Base-by-base conservation (phyloP, 2,888 invertebrate genomes). In the Serripes groenlandicus region DNA sequence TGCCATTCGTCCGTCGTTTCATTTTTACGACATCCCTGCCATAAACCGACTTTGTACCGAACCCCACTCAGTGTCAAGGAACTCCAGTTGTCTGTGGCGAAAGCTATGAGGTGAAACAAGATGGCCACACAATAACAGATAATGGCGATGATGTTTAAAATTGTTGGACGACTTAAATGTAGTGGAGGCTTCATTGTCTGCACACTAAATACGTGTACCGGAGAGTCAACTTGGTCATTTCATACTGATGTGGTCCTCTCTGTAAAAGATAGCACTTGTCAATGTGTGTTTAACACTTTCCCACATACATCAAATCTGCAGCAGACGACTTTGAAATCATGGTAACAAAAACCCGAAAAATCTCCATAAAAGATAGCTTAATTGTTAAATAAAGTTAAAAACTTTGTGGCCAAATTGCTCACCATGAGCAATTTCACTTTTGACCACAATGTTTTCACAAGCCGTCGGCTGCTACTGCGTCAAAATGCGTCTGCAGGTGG, bases 81-180 rank as follows among this genome's bases (percentile, higher is more conserved):
- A 15, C 79, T 70, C 87, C 87, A 87, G 75, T 76, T 81, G 56
- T 81, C 78, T 1, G 87, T 85, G 49, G 81, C 81, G 70, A 78
- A 87, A 28, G 87, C 85, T 23, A 87, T 87, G 54, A 87, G 71
- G 73, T 87, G 85, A 66, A 87, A 87, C 75, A 87, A 28, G 42
- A 81, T 81, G 58, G 83, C 81, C 7, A 87, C 71, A 30, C 82
- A 83, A 79, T 85, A 83, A 70, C 81, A 80, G n/a, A 80, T 35
- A 23, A 87, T 75, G 52, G 87, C 81, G 11, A 78, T 74, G 21
- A 83, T 58, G 52, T 79, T 85, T 18, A 85, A 72, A 23, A 83
- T 70, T 21, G 85, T 85, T 3, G 83, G 83, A 49, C 81, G 80
- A 75, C 72, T 75, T 15, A 83, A 78, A 52, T 87, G 83, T 58